Base-by-base conservation (phyloP, 2,888 invertebrate species). In the Aphrophora alni region DNA sequence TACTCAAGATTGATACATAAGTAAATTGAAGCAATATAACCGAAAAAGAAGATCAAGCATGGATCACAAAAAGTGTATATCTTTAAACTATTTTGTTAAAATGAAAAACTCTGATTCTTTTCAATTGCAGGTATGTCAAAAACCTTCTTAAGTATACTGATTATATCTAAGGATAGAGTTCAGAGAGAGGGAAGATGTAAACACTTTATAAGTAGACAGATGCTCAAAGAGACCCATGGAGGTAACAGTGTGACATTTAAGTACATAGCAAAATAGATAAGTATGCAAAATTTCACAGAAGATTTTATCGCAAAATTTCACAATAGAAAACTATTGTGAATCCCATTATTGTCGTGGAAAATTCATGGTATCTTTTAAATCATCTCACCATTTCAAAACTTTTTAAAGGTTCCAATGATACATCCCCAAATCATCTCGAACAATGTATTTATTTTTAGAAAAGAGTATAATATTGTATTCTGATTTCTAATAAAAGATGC, bases 391-490 rank as follows among this genome's bases (percentile, higher is more conserved):
- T 75, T 38, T 33, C 38, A 0, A 75, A 75, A 38, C 38, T 75
- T 33, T 38, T 75, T 24, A 75, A 75, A 38, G 38, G 24, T 33
- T 75, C 28, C 44, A 75, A 75, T 75, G 38, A 38, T 44, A 75
- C 10, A 24, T 33, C 44, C n/a, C 24, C 33, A 38, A 38, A 75
- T 38, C 44, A 38, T 75, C 38, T 24, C 25, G 38, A 75, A 75
- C 38, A 33, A 26, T 26, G 24, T 24, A 38, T 75, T 38, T 75
- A 75, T 75, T 12, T 75, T 75, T 75, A 38, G 75, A 17, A 51
- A 26, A 28, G 38, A 70, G 69, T 79, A 79, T 28, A 79, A 79
- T 74, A 79, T 79, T 73, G 78, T 44, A 51, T 73, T 79, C 51
- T 38, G 51, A 24, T 73, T 70, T 73, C 78, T n/a, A n/a, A n/a